Percentiles rank a stretch among this genome's conserved stretches.
Evolutionary conservation across 2,113 vertebrate species (phyloP).

Genomic region (Anarrhichthys ocellatus): DNA sequence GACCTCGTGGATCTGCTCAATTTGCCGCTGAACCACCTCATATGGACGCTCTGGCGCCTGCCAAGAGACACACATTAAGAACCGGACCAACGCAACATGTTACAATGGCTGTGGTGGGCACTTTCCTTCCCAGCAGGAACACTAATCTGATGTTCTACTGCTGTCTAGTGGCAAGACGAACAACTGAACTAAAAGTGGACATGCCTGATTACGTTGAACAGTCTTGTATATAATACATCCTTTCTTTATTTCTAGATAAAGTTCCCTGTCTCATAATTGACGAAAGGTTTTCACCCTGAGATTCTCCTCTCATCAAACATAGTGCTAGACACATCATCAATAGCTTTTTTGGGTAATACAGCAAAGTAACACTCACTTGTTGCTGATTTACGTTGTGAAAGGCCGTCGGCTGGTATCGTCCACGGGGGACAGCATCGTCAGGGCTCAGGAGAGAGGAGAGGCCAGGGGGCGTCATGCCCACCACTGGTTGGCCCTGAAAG

Average conservation of each 20-base stretch:
- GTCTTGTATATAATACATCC: background rate
- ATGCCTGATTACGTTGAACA: background rate
- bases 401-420: background rate
- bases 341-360: background rate
- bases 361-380: background rate
- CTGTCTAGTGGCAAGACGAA: background rate
- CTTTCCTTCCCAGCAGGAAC: background rate
- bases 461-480: background rate
- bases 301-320: background rate
- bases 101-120: no score
- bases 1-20: constrained; percentile 72
- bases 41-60: constrained; percentile 14
- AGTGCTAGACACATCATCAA: background rate
- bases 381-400: background rate
- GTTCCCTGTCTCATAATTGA: background rate
- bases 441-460: background rate
- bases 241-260: background rate
- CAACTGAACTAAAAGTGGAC: background rate
- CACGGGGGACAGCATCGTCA: background rate
- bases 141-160: constrained; percentile 5
- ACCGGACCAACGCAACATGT: background rate
- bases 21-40: constrained; percentile 56
- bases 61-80: background rate
- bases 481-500: background rate
- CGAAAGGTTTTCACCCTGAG: background rate